phyloP scores from a whole-genome alignment of 2,113 vertebrate genomes.

The Bubo blakistoni region DNA sequence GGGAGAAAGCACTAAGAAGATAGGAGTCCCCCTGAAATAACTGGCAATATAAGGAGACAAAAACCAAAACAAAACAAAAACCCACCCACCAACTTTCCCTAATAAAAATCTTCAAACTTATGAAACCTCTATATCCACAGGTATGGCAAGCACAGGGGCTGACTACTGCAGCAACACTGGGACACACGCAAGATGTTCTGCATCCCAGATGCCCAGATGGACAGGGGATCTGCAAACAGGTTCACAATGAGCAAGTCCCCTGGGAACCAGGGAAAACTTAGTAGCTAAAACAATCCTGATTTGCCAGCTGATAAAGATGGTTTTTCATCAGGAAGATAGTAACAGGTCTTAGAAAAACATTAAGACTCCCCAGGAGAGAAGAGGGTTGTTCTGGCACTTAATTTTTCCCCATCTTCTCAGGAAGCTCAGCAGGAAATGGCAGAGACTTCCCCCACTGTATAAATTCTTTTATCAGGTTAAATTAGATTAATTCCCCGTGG shows the following conservation, averaged over 20 bases:
- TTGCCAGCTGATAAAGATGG: neutral
- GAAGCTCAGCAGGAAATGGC: neutral
- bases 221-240: neutral
- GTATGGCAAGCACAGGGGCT: accelerated
- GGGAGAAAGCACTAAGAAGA: neutral
- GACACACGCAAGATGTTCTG: neutral
- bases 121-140: neutral
- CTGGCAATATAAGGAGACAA: neutral
- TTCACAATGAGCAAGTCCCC: neutral
- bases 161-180: neutral
- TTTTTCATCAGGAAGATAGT: neutral
- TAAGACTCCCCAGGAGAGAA: neutral
- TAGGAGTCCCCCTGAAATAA: neutral
- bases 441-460: neutral
- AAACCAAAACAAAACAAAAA: neutral
- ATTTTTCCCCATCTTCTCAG: neutral
- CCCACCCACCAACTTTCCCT: neutral
- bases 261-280: neutral
- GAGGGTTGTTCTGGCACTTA: neutral
- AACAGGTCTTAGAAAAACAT: neutral
- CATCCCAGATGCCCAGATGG: neutral
- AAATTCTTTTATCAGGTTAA: neutral
- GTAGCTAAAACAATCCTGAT: neutral
- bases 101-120: neutral
- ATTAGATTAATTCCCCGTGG: neutral